phyloP scores from a whole-genome alignment of 2,888 invertebrate genomes.

The Rhamnusium bicolor region DNA sequence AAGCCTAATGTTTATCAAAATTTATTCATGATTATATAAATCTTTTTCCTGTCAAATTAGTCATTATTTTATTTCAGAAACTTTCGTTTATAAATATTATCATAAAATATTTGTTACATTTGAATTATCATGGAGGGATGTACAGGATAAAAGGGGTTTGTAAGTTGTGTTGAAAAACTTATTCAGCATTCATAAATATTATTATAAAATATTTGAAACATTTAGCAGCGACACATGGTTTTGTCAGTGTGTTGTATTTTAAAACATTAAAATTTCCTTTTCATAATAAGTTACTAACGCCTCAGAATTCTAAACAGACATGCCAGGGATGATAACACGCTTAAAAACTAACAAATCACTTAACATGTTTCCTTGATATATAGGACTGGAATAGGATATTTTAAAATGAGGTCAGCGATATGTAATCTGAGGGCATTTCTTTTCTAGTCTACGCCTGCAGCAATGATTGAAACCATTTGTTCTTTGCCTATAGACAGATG shows the following conservation, averaged over 20 bases:
- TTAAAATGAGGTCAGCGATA: constrained; percentile 36
- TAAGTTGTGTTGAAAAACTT: neutral
- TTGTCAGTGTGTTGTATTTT: neutral
- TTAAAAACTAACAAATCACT: neutral
- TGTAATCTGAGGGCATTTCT: constrained; percentile 38
- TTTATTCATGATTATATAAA: neutral
- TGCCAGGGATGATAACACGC: constrained; percentile 4
- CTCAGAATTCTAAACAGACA: neutral
- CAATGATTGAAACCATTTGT: no score
- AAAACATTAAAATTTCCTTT: constrained; percentile 8
- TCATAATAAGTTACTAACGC: neutral
- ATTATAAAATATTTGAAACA: neutral
- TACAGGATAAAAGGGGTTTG: neutral
- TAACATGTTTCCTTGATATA: constrained; percentile 19
- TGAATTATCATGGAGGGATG: neutral
- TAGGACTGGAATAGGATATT: neutral
- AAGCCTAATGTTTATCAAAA: no score
- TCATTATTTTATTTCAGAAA: no score
- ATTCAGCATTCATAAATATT: neutral
- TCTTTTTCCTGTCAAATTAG: neutral
- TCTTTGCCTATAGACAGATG: constrained; percentile 39
- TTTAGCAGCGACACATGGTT: neutral
- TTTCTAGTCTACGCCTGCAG: no score
- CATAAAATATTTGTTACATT: neutral
- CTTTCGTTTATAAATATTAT: neutral